A percentile compares a stretch with the other conserved stretches of the same genome.
phyloP scores from a whole-genome alignment of 2,888 invertebrate species.

The Aricia artaxerxes region DNA sequence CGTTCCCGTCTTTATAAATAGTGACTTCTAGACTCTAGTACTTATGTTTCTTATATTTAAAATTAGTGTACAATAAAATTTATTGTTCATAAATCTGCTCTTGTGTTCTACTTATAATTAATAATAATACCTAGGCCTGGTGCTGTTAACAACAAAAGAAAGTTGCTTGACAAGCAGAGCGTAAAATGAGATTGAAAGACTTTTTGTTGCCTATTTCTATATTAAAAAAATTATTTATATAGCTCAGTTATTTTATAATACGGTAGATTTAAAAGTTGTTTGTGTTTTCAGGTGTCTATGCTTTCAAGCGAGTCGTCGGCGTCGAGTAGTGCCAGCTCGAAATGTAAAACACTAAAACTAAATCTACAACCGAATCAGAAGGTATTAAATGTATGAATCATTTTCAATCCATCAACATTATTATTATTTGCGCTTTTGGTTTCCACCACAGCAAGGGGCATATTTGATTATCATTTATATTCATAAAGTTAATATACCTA shows the following conservation, averaged over 20 bases:
- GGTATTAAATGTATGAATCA: conserved; percentile 48
- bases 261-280: not conserved
- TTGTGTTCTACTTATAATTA: not conserved
- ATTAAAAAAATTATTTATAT: conserved; percentile 2
- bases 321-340: conserved; percentile 89
- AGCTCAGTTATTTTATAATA: not conserved
- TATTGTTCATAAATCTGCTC: conserved; percentile 2
- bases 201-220: conserved; percentile 9
- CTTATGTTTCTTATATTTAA: not conserved
- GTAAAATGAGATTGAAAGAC: conserved; percentile 10
- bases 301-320: conserved; percentile 96
- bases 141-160: conserved; percentile 14
- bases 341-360: conserved; percentile 69
- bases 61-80: not conserved
- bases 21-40: not conserved
- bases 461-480: too few relatives aligned
- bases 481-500: too few relatives aligned
- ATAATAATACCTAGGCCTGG: not conserved
- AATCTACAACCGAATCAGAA: conserved; percentile 66
- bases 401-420: conserved; percentile 11
- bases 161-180: conserved; percentile 14
- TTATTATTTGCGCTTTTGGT: conserved; percentile 29
- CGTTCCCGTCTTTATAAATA: not conserved
- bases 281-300: conserved; percentile 84
- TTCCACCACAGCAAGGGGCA: not conserved